A percentile compares a stretch with the other conserved stretches of the same genome.
phyloP scores from a whole-genome alignment of 1,140 invertebrate genomes.

The Drosophila novamexicana region DNA sequence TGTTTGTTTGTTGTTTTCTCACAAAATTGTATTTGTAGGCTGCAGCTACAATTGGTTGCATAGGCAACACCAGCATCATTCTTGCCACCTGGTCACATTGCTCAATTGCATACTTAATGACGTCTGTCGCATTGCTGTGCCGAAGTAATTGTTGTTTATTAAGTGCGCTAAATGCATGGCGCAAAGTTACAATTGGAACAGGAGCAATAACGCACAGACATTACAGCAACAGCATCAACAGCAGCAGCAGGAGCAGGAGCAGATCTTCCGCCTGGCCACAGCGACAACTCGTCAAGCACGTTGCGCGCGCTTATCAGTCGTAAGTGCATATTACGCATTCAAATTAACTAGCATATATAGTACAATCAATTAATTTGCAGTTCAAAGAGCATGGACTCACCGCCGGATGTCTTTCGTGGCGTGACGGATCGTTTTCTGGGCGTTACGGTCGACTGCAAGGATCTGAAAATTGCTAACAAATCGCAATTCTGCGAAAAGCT shows the following conservation, averaged over 20 bases:
- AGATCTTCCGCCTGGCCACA: background rate
- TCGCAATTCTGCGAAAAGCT: slow-evolving; percentile 86
- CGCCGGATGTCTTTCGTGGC: slow-evolving; percentile 85
- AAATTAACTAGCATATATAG: too few species aligned
- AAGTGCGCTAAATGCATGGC: slow-evolving; percentile 56
- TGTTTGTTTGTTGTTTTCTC: background rate
- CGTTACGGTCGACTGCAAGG: slow-evolving; percentile 87
- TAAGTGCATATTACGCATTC: background rate
- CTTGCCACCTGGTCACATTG: slow-evolving; percentile 24
- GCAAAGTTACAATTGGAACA: slow-evolving; percentile 4
- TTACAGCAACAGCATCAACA: background rate
- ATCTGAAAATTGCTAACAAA: slow-evolving; percentile 83
- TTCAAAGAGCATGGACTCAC: slow-evolving; percentile 56
- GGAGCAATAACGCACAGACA: slow-evolving; percentile 9
- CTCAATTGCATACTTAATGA: slow-evolving; percentile 61
- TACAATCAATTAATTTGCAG: slow-evolving; percentile 8
- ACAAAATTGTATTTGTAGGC: background rate
- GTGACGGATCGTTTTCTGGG: slow-evolving; percentile 89
- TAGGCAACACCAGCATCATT: background rate
- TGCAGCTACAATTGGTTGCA: background rate
- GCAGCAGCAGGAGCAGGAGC: slow-evolving; percentile 1
- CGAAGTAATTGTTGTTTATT: slow-evolving; percentile 39
- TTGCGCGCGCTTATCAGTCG: slow-evolving; percentile 16
- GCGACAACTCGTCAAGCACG: background rate
- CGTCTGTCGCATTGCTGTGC: slow-evolving; percentile 50